Conservation (phyloP, 64 coral and sea anemone genomes). For the Montipora cactus region DNA sequence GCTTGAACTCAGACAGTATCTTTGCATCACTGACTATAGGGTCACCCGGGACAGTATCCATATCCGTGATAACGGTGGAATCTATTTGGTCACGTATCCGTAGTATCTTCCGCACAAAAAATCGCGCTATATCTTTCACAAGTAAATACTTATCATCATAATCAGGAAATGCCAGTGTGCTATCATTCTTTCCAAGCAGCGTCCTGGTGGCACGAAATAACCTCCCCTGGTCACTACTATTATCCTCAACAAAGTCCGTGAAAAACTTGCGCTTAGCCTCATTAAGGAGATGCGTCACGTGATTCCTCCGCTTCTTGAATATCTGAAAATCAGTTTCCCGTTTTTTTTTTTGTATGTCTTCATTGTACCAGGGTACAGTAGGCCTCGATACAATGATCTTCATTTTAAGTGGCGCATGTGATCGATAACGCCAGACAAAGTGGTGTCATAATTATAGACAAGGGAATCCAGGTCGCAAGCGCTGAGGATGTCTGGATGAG, state of each 20-base stretch:
- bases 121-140: constrained; percentile 61
- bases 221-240: too few species aligned
- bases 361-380: constrained; percentile 60
- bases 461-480: constrained; percentile 37
- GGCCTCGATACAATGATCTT: constrained; percentile 60
- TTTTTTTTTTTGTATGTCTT: constrained; percentile 42
- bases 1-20: constrained; percentile 49
- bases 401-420: constrained; percentile 66
- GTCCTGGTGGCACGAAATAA: too few species aligned
- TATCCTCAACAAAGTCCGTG: too few species aligned
- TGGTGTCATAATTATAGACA: constrained; percentile 54
- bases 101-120: constrained; percentile 68
- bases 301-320: constrained; percentile 67
- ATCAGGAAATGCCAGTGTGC: too few species aligned
- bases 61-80: constrained; percentile 57
- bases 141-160: constrained; percentile 38
- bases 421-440: constrained; percentile 55
- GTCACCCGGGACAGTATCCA: constrained; percentile 55
- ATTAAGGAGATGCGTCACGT: constrained; percentile 62
- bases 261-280: constrained; percentile 49
- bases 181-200: too few species aligned
- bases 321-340: constrained; percentile 58
- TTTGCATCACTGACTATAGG: constrained; percentile 47
- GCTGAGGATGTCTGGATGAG: constrained; percentile 35
- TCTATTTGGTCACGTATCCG: constrained; percentile 68